phyloP scores from a whole-genome alignment of 2,888 invertebrate species.

The Nomada hirtipes region DNA sequence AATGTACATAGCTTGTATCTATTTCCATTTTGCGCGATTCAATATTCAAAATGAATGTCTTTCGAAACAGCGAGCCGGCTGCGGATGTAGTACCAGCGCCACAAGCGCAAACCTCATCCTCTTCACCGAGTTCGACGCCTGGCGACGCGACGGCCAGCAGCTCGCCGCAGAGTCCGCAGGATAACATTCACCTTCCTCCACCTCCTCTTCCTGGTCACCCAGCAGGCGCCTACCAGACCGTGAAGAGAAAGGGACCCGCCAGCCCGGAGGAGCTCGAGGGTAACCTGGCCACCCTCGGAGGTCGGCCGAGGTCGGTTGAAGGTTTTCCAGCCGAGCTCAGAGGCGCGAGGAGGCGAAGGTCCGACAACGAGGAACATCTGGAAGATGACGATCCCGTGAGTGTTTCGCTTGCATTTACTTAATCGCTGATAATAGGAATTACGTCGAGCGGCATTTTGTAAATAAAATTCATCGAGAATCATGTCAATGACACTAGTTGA shows the following conservation, averaged over 20 bases:
- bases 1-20: background rate
- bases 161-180: conserved; percentile 86
- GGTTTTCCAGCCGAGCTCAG: conserved; percentile 92
- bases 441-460: too few relatives aligned
- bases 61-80: conserved; percentile 89
- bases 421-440: background rate
- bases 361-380: conserved; percentile 84
- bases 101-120: conserved; percentile 90
- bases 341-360: conserved; percentile 89
- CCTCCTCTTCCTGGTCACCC: conserved; percentile 94
- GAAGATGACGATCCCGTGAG: conserved; percentile 77
- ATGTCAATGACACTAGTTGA: too few relatives aligned
- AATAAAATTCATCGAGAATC: too few relatives aligned
- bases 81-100: conserved; percentile 93
- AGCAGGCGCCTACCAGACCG: conserved; percentile 92
- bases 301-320: conserved; percentile 95
- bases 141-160: conserved; percentile 87
- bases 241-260: conserved; percentile 90
- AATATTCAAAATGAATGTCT: background rate
- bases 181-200: conserved; percentile 89
- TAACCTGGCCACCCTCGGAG: conserved; percentile 92
- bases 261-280: conserved; percentile 90
- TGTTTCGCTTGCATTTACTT: background rate
- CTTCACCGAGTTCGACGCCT: conserved; percentile 89
- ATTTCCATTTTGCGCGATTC: background rate